Evolutionary conservation across 2,888 invertebrate genomes (phyloP), one percentile per base, ranked within the genome.

Genomic region (Elmis aenea): DNA sequence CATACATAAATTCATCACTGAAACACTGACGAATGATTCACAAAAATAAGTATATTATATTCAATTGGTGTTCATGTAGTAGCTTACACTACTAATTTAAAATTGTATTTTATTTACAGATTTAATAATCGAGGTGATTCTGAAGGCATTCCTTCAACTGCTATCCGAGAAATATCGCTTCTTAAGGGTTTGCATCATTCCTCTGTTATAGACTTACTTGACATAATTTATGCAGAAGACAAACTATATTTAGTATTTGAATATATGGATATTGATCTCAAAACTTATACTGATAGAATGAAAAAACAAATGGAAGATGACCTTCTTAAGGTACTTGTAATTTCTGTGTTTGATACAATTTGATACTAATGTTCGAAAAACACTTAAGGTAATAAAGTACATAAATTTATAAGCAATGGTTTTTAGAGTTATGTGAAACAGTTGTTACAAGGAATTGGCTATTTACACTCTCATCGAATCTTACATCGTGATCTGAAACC

Each of bases 61-160:
- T n/a, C n/a, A n/a, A n/a, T n/a, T n/a, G n/a, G n/a, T n/a, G n/a
- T n/a, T n/a, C n/a, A n/a, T n/a, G n/a, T n/a, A n/a, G n/a, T n/a
- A n/a, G 9, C 21, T 2, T 3, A 21, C 2, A 21, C 9, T 21
- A 9, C 9, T 9, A 9, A 9, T 2, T 21, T 21, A 9, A 9
- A 10, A n/a, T 21, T 21, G 22, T 5, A 21, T 9, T 9, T 35
- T 35, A 5, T 24, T 26, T 21, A 11, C 37, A 66, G 64, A 46
- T 64, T 61, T 45, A 59, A 57, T 38, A 59, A 64, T 47, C 60
- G 48, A 64, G 92, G 90, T 57, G 95, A 96, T 68, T 85, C 88
- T 1, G 97, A 96, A 70, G 97, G 97, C 11, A 91, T 99, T 11
- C 97, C 97, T 10, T 94, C 95, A 13, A 97, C 97, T 13, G 95